Evolutionary conservation across 2,888 invertebrate genomes (phyloP).

Genomic region (Electrophaes corylata): DNA sequence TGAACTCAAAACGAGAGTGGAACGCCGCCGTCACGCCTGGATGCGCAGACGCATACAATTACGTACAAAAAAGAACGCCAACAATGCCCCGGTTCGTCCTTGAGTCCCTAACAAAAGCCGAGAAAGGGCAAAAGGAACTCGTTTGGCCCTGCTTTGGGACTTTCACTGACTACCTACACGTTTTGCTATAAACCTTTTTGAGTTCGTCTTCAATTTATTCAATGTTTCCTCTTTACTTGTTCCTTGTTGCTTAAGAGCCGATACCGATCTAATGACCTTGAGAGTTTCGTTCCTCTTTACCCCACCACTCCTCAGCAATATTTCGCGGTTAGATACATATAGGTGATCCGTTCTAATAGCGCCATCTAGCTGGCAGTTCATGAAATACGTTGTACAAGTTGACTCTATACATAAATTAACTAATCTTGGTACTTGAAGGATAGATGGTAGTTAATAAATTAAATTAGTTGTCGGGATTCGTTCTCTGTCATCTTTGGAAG

Average conservation of each 20-base stretch:
- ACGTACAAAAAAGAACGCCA: slow-evolving; percentile 75
- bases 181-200: slow-evolving; percentile 50
- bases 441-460: no score
- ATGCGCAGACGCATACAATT: slow-evolving; percentile 80
- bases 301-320: no score
- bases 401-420: no score
- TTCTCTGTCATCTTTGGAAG: no score
- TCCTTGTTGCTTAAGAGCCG: neutral
- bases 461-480: no score
- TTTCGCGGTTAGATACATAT: no score
- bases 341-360: no score
- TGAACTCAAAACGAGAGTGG: slow-evolving; percentile 62
- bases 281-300: no score
- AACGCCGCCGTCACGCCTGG: slow-evolving; percentile 66
- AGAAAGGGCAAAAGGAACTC: slow-evolving; percentile 82
- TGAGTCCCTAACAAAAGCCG: slow-evolving; percentile 80
- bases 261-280: no score
- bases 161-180: slow-evolving; percentile 81
- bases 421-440: no score
- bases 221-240: slow-evolving; percentile 7
- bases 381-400: no score
- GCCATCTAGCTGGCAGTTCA: no score
- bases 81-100: slow-evolving; percentile 80
- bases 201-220: slow-evolving; percentile 22
- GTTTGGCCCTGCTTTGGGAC: slow-evolving; percentile 78